Base-by-base conservation (phyloP, 2,113 vertebrate species). In the Ophthalmolycus amberensis region DNA sequence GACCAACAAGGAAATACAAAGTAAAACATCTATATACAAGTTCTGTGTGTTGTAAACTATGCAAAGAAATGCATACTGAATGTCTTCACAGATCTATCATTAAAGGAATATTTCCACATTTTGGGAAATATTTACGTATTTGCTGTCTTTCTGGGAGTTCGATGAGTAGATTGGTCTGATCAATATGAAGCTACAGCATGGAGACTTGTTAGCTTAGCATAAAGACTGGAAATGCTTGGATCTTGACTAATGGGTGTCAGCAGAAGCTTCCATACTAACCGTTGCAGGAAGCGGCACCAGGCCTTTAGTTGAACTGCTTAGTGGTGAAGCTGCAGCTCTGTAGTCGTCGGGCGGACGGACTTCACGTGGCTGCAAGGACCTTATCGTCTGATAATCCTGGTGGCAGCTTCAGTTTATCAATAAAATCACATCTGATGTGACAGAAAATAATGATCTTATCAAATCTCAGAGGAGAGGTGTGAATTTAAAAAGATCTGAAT, bases 391-490 rank as follows among this genome's bases (percentile, higher is more conserved):
- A 6, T 9, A 14, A 27, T 62, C 16, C 9, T 29, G 5, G 20
- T 5, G 2, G 20, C 46, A 22, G n/a, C 27, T 16, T 75, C 38
- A 48, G 1, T 14, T 0, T 3, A 25, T 34, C 15, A 27, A 27
- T 37, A 38, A 38, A 32, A 9, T 48, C 10, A 9, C 48, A 37
- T 46, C 1, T 15, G 62, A 15, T 62, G 32, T 9, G 44, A 12
- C 20, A 27, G 54, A 38, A 52, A 44, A 48, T 32, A 14, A 20
- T 16, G 37, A 29, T 48, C 25, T 44, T 38, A 72, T 79, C 11
- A 56, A 34, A n/a, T 62, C 15, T 83, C 62, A 59, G 56, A 62
- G 50, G 42, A 46, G 27, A 68, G 8, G 20, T 54, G 62, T 67
- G 38, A 46, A 48, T 27, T 54, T 42, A 20, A 3, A 38, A 25